phyloP scores from a whole-genome alignment of 2,888 invertebrate species.

The Pelosia muscerda region DNA sequence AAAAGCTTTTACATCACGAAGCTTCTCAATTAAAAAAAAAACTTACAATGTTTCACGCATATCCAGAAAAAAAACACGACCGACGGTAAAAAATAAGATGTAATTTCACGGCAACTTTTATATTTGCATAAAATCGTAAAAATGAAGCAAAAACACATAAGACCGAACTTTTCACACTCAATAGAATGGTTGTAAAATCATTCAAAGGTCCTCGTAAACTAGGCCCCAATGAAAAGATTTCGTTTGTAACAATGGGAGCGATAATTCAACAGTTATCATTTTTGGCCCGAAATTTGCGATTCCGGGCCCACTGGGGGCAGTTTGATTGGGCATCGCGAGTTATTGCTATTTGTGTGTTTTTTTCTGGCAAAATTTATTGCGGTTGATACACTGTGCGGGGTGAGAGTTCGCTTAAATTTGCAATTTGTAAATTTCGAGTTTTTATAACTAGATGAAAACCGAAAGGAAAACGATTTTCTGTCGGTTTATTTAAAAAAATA shows the following conservation, averaged over 20 bases:
- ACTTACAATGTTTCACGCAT: no score
- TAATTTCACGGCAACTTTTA: conserved; percentile 27
- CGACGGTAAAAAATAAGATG: neutral
- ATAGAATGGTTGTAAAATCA: conserved; percentile 67
- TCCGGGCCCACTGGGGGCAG: conserved; percentile 65
- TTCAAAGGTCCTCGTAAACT: conserved; percentile 65
- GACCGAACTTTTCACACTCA: conserved; percentile 54
- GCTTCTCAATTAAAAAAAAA: no score
- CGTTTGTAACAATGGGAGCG: conserved; percentile 63
- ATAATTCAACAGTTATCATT: conserved; percentile 77
- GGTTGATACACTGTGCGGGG: conserved; percentile 36
- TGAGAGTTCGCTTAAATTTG: conserved; percentile 9
- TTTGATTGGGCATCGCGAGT: conserved; percentile 72
- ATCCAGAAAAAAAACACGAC: neutral
- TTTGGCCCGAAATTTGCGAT: conserved; percentile 73
- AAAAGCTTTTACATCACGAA: no score
- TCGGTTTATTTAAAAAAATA: neutral
- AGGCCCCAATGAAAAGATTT: conserved; percentile 63
- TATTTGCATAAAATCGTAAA: conserved; percentile 39
- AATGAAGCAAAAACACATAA: conserved; percentile 45
- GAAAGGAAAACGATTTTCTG: neutral
- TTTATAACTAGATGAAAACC: neutral
- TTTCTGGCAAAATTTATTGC: conserved; percentile 56
- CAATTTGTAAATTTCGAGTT: neutral
- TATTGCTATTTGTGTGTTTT: conserved; percentile 61